These are phyloP conservation scores for Disparrhopalites patrizii DNA, from an alignment of 2,888 invertebrate species.

Conservation along the genomic window DNA sequence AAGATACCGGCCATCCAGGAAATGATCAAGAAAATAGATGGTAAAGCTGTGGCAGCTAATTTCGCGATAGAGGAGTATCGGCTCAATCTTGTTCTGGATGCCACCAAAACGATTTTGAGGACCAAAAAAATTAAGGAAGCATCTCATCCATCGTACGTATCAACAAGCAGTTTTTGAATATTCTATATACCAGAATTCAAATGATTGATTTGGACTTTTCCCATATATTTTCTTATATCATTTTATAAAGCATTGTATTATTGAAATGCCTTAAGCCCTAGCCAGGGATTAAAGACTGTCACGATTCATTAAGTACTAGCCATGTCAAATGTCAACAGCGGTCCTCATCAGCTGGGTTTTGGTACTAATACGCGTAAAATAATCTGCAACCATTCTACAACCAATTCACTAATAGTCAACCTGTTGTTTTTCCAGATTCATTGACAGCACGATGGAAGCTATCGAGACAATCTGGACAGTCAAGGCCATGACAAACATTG, in stretches of 20 bases:
- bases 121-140: conserved; percentile 75
- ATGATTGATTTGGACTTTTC: no score
- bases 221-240: no score
- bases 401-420: neutral
- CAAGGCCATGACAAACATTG: conserved; percentile 16
- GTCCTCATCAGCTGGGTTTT: no score
- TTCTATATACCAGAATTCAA: no score
- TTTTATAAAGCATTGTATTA: no score
- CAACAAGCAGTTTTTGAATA: no score
- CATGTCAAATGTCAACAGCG: no score
- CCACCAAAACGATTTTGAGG: conserved; percentile 66
- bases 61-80: conserved; percentile 50
- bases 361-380: no score
- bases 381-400: no score
- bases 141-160: conserved; percentile 61
- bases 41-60: conserved; percentile 55
- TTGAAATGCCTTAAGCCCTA: no score
- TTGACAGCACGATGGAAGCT: conserved; percentile 27
- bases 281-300: no score
- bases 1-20: conserved; percentile 64
- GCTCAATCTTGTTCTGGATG: conserved; percentile 54
- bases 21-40: conserved; percentile 64
- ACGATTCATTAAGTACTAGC: no score
- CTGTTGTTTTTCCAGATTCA: conserved; percentile 28
- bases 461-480: conserved; percentile 27